These are phyloP conservation scores for Gadopsis marmoratus DNA, from an alignment of 2,797 vertebrate genomes.

Conservation along the genomic window DNA sequence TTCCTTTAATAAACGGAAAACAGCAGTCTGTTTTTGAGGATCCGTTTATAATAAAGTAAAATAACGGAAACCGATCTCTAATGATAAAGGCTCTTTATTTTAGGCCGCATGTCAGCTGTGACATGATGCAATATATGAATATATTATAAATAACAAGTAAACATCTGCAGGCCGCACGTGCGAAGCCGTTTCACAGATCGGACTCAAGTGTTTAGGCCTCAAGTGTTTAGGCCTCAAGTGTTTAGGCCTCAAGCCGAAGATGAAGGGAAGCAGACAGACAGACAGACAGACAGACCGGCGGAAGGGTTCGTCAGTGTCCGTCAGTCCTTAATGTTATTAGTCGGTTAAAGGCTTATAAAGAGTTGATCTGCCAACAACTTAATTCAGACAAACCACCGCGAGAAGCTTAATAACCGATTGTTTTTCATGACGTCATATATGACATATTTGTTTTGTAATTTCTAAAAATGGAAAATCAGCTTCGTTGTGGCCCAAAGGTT, in stretches of 20 bases:
- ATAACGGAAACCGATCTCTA: too few relatives aligned
- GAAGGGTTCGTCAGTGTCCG: conserved; percentile 17
- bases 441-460: not conserved
- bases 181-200: not conserved
- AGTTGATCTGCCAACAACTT: too few relatives aligned
- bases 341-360: not conserved
- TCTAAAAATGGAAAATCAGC: not conserved
- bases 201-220: not conserved
- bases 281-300: conserved; percentile 20
- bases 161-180: not conserved
- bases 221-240: not conserved
- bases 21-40: too few relatives aligned
- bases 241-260: not conserved
- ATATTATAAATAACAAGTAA: not conserved
- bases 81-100: too few relatives aligned
- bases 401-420: too few relatives aligned
- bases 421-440: not conserved
- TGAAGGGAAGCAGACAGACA: conserved; percentile 5
- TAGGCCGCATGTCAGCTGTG: too few relatives aligned
- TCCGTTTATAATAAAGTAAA: too few relatives aligned
- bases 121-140: too few relatives aligned
- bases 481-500: not conserved
- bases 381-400: too few relatives aligned
- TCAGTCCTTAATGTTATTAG: conserved; percentile 10
- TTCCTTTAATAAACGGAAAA: too few relatives aligned